A percentile compares a stretch with the other conserved stretches of the same genome.
phyloP scores from a whole-genome alignment of 2,888 invertebrate genomes.

The Leucoptera coffeella region DNA sequence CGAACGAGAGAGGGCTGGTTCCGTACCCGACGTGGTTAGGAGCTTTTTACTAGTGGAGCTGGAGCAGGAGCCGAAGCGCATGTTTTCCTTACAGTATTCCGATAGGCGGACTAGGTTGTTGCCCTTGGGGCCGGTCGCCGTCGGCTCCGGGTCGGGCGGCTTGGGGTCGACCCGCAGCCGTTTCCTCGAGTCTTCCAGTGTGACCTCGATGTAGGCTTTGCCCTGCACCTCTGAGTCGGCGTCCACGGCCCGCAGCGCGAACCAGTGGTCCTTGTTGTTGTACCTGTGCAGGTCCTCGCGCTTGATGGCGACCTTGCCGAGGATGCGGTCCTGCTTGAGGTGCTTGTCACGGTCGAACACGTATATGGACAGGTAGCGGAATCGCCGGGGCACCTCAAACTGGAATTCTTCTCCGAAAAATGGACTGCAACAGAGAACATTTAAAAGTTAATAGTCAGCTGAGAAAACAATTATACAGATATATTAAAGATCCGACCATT shows the following conservation, averaged over 20 bases:
- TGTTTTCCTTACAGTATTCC: constrained; percentile 43
- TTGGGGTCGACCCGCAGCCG: constrained; percentile 46
- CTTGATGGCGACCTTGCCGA: constrained; percentile 78
- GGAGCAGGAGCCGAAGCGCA: constrained; percentile 42
- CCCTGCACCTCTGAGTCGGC: constrained; percentile 89
- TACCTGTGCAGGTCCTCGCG: constrained; percentile 81
- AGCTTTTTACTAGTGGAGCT: constrained; percentile 42
- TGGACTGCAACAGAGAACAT: constrained; percentile 56
- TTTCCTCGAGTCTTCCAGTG: constrained; percentile 56
- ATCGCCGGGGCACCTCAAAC: constrained; percentile 85
- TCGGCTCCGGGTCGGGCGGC: constrained; percentile 32
- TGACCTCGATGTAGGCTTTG: constrained; percentile 79
- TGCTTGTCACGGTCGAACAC: constrained; percentile 82
- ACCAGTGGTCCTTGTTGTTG: constrained; percentile 92
- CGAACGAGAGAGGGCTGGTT: constrained; percentile 34
- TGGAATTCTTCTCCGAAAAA: constrained; percentile 92
- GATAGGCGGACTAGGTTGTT: constrained; percentile 38
- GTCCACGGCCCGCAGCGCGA: constrained; percentile 77
- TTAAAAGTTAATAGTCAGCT: too few species aligned
- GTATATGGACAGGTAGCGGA: constrained; percentile 83
- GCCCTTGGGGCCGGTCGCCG: constrained; percentile 26
- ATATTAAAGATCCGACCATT: too few species aligned
- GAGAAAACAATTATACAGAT: too few species aligned
- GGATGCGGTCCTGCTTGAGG: constrained; percentile 76
- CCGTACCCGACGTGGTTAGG: constrained; percentile 28